Evolutionary conservation across 2,113 vertebrate genomes (phyloP), one percentile per base, ranked within the genome.

Genomic region (Ascaphus truei): DNA sequence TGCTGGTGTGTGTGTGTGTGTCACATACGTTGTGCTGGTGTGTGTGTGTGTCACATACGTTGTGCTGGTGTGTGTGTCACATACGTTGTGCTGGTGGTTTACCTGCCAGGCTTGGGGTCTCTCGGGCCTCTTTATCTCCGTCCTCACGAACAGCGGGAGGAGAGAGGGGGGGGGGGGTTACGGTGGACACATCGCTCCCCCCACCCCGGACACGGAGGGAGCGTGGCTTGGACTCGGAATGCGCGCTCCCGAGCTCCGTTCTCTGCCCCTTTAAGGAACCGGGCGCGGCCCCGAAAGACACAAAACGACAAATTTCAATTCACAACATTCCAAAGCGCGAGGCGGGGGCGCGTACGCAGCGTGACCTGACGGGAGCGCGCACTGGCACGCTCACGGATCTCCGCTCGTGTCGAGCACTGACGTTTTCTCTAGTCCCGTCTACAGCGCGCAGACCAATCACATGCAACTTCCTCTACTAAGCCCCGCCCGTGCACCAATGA

Each of bases 241-340:
- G 65, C 53, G n/a, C 37, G 55, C 34, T 30, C 37, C 39, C 34
- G 9, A 18, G 47, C 50, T 52, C 39, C 9, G 36, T 76, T 11
- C 53, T 57, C 83, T 79, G 83, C 74, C 81, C 76, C 79, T 85
- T 80, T 85, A 80, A 84, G 81, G 81, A 76, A 73, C 75, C 76
- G 64, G 33, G 74, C 77, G 52, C 52, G 30, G 13, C 51, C 62
- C 58, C 62, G 36, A 75, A 78, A 75, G 77, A 37, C 78, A 81
- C 73, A 74, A 76, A 80, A 69, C 75, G 75, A 58, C 76, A 81
- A 57, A 72, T 25, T 83, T 81, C 76, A 76, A 81, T 81, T 84
- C 82, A 80, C 83, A 85, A 87, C 85, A 90, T 84, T 88, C 72
- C 75, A 73, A 83, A 75, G 83, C 76, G 84, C 82, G n/a, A n/a